Conservation (phyloP, 2,113 vertebrate genomes). For the Taurulus bubalis region DNA sequence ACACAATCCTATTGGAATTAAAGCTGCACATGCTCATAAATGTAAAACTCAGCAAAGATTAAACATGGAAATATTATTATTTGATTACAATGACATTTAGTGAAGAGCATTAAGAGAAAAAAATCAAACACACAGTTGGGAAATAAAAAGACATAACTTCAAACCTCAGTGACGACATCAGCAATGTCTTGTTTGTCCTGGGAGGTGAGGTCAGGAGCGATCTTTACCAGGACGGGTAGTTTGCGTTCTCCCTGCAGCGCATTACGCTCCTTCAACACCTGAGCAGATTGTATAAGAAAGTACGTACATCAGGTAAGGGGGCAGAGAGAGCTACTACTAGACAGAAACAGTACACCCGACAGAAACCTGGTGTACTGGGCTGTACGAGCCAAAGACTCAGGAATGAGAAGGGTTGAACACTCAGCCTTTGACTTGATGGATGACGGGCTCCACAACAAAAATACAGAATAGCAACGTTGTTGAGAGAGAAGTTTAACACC, state of each 20-base stretch:
- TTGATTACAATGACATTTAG: neutral
- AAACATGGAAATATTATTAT: neutral
- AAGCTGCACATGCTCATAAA: neutral
- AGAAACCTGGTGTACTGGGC: neutral
- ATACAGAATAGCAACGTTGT: neutral
- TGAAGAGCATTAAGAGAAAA: neutral
- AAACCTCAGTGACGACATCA: conserved; percentile 88
- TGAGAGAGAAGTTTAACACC: neutral
- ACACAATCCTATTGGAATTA: neutral
- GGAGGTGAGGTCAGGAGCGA: conserved; percentile 90
- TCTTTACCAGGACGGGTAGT: conserved; percentile 93
- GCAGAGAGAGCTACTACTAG: neutral
- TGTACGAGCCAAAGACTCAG: neutral
- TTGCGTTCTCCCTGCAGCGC: conserved; percentile 76
- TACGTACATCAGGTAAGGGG: neutral
- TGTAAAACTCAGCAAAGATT: neutral
- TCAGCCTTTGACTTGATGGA: neutral
- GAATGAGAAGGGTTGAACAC: neutral
- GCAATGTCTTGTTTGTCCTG: conserved; percentile 94
- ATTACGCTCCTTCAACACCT: conserved; percentile 92
- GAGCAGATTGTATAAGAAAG: conserved; percentile 25
- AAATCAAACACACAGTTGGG: neutral
- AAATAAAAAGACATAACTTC: conserved; percentile 11
- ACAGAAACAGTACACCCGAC: neutral
- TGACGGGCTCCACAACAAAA: neutral